These are phyloP conservation scores for Podarcis cretensis DNA, from an alignment of 2,113 vertebrate species.

Conservation along the genomic window DNA sequence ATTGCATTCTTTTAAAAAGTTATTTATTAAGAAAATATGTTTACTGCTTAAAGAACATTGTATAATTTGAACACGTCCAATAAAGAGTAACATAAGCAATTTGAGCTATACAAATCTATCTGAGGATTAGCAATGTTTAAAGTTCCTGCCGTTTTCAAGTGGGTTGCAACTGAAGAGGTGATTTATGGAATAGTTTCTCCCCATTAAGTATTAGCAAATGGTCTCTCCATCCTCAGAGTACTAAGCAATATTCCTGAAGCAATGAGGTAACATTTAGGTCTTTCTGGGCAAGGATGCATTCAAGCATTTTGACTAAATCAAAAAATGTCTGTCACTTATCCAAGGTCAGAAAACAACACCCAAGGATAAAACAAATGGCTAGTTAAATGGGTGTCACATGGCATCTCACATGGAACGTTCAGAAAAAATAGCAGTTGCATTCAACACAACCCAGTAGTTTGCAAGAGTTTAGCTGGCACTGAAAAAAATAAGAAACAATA, in stretches of 20 bases:
- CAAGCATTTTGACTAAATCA: conserved; percentile 63
- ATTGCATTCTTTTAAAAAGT: conserved; percentile 34
- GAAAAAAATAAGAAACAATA: conserved; percentile 10
- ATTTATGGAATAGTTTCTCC: conserved; percentile 73
- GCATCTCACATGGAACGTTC: neutral
- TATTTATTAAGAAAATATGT: conserved; percentile 63
- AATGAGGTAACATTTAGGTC: conserved; percentile 46
- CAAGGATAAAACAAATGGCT: conserved; percentile 43
- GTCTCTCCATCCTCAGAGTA: conserved; percentile 68
- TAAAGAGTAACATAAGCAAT: conserved; percentile 54
- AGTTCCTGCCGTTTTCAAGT: conserved; percentile 69
- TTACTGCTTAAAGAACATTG: conserved; percentile 68
- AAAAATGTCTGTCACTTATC: conserved; percentile 66
- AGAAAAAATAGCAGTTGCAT: conserved; percentile 45
- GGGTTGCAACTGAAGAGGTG: conserved; percentile 71
- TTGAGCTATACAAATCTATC: conserved; percentile 73
- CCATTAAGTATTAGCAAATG: conserved; percentile 74
- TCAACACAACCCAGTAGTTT: conserved; percentile 4
- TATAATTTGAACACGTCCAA: conserved; percentile 70
- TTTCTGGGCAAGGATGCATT: conserved; percentile 63
- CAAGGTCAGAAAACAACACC: conserved; percentile 52
- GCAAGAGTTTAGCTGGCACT: conserved; percentile 8
- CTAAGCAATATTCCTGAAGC: conserved; percentile 69
- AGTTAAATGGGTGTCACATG: conserved; percentile 52
- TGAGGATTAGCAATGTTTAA: conserved; percentile 70